Evolutionary conservation across 2,113 vertebrate species (phyloP).

Genomic region (Oncorhynchus gorbuscha): DNA sequence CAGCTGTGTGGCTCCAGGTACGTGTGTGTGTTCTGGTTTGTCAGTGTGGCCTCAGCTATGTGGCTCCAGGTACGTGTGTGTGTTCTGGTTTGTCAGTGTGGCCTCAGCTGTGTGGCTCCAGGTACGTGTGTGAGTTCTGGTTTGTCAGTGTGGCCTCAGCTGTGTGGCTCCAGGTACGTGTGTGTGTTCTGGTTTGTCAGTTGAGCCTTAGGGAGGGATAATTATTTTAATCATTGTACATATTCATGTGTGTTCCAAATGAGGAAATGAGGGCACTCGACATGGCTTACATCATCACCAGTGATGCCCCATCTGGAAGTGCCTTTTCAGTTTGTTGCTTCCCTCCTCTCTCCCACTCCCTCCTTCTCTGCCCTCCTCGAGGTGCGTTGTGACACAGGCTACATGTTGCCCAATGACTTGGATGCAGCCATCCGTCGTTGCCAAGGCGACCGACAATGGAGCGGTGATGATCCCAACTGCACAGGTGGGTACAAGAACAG

Average conservation of each 20-base stretch:
- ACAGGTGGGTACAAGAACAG: slow-evolving; percentile 62
- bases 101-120: slow-evolving; percentile 4
- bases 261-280: slow-evolving; percentile 6
- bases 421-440: slow-evolving; percentile 73
- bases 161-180: too few species aligned
- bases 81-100: background rate
- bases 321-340: slow-evolving; percentile 12
- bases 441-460: slow-evolving; percentile 83
- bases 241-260: slow-evolving; percentile 26
- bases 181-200: background rate
- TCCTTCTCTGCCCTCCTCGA: slow-evolving; percentile 75
- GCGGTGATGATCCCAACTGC: slow-evolving; percentile 74
- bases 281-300: slow-evolving; percentile 21
- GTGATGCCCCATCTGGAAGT: background rate
- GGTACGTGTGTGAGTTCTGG: too few species aligned
- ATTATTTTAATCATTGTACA: too few species aligned
- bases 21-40: too few species aligned
- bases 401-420: slow-evolving; percentile 63
- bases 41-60: fast-evolving
- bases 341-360: slow-evolving; percentile 60
- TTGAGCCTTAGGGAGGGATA: slow-evolving; percentile 13
- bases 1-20: too few species aligned
- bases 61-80: too few species aligned
- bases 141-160: too few species aligned
- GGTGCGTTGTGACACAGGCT: slow-evolving; percentile 73